phyloP scores from a whole-genome alignment of 2,113 vertebrate species.

The Passer domesticus region DNA sequence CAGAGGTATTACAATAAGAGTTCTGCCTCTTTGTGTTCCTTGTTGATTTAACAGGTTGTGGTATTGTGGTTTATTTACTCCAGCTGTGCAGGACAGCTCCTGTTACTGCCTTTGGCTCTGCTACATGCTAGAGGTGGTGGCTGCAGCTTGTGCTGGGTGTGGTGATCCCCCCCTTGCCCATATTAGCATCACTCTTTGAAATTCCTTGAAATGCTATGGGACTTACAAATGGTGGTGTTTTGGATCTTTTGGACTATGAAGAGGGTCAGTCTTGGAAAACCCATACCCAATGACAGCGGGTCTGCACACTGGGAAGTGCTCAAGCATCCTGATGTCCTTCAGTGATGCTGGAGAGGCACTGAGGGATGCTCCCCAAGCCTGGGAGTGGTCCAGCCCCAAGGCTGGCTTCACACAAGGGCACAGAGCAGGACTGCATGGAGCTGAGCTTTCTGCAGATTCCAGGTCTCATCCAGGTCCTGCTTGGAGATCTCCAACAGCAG shows the following conservation, averaged over 20 bases:
- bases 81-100: not conserved
- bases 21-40: not conserved
- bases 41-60: not conserved
- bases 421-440: not conserved
- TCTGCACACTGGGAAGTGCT: not conserved
- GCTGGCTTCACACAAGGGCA: not conserved
- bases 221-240: not conserved
- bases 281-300: not conserved
- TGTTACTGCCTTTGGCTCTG: not conserved
- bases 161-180: not conserved
- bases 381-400: not conserved
- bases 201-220: not conserved
- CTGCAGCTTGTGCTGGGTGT: not conserved
- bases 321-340: not conserved
- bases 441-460: not conserved
- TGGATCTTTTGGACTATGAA: not conserved
- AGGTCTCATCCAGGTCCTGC: not conserved
- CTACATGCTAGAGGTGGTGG: not conserved
- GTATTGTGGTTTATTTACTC: not conserved
- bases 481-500: not conserved
- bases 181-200: not conserved
- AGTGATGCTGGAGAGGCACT: not conserved
- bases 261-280: not conserved
- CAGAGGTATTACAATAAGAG: not conserved
- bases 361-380: not conserved